A percentile compares a stretch with the other conserved stretches of the same genome.
Evolutionary conservation across 2,888 invertebrate species (phyloP).

Genomic region (Pemphredon lugubris): DNA sequence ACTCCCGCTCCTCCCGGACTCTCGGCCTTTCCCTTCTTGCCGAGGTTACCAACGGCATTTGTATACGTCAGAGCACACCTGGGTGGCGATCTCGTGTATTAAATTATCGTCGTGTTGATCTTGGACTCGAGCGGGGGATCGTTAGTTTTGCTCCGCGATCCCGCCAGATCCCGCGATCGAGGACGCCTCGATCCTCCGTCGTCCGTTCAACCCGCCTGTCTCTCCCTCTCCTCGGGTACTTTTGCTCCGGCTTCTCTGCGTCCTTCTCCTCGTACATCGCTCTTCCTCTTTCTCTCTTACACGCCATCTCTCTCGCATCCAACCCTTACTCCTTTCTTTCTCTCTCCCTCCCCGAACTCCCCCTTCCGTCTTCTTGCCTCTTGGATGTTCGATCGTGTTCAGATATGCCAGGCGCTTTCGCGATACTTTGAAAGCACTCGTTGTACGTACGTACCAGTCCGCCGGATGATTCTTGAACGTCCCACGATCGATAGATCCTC

Average conservation of each 20-base stretch:
- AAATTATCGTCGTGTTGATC: constrained; percentile 74
- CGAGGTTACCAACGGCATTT: constrained; percentile 53
- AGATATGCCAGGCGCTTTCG: too few relatives aligned
- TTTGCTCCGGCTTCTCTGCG: constrained; percentile 18
- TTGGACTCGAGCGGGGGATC: constrained; percentile 66
- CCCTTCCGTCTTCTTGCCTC: constrained; percentile 18
- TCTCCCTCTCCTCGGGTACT: constrained; percentile 40
- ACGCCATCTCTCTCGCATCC: constrained; percentile 7
- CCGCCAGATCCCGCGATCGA: constrained; percentile 58
- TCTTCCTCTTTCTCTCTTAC: constrained; percentile 5
- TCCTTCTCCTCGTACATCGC: constrained; percentile 20
- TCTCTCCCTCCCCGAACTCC: constrained; percentile 16
- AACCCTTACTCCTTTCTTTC: not conserved
- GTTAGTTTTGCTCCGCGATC: constrained; percentile 66
- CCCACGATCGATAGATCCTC: too few relatives aligned
- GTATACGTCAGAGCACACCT: constrained; percentile 65
- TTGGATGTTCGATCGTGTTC: constrained; percentile 45
- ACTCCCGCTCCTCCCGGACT: too few relatives aligned
- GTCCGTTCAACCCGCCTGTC: constrained; percentile 65
- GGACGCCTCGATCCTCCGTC: constrained; percentile 55
- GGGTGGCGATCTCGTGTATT: constrained; percentile 71
- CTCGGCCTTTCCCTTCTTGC: constrained; percentile 36
- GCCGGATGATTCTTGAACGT: too few relatives aligned
- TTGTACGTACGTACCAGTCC: too few relatives aligned
- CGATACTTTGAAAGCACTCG: too few relatives aligned